These are phyloP conservation scores for Pseudolycoriella hygida DNA, from an alignment of 2,888 invertebrate species.

Conservation along the genomic window DNA sequence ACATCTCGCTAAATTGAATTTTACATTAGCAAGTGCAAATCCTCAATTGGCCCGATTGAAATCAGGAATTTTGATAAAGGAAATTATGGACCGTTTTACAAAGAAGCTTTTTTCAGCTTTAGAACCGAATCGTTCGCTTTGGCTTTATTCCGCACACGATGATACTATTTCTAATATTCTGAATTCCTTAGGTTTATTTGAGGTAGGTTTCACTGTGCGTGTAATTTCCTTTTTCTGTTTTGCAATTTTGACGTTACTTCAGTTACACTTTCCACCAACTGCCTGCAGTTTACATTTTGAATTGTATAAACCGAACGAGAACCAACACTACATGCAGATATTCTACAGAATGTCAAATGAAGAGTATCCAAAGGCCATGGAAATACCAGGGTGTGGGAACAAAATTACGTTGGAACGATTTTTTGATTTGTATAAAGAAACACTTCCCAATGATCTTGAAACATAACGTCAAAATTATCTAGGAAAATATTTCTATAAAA, in stretches of 20 bases:
- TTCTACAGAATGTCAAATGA: slow-evolving; percentile 44
- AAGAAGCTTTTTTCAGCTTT: no score
- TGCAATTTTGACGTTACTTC: no score
- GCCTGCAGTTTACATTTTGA: slow-evolving; percentile 54
- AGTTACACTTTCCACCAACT: neutral
- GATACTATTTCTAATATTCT: no score
- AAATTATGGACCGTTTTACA: no score
- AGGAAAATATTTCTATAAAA: no score
- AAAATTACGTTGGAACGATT: slow-evolving; percentile 44
- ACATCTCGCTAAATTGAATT: no score
- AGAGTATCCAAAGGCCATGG: slow-evolving; percentile 36
- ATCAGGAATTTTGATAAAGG: no score
- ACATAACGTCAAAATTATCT: no score
- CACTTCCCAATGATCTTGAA: slow-evolving; percentile 33
- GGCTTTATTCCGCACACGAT: no score
- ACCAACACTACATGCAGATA: slow-evolving; percentile 24
- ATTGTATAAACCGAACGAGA: slow-evolving; percentile 30
- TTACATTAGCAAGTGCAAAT: no score
- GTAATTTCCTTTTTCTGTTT: neutral
- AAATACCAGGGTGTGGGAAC: slow-evolving; percentile 44
- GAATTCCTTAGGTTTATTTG: neutral
- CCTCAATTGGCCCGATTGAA: no score
- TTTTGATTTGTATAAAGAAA: slow-evolving; percentile 28
- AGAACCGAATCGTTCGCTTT: no score
- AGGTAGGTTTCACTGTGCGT: neutral